Conservation (phyloP, 2,888 invertebrate genomes). For the Aplocera efformata region DNA sequence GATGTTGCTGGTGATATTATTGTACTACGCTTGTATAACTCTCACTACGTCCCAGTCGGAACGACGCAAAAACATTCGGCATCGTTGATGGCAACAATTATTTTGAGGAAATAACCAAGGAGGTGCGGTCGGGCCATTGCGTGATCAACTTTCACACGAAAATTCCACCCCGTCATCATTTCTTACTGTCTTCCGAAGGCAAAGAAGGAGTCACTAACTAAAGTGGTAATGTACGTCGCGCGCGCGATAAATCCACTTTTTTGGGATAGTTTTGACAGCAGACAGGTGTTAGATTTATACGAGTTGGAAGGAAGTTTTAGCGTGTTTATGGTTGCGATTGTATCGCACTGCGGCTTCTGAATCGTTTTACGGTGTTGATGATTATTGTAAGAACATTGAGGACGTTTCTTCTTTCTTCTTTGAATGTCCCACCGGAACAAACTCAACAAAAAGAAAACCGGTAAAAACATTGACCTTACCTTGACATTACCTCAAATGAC, state of each 20-base stretch:
- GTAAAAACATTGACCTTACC: too few relatives aligned
- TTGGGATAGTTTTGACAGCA: conserved; percentile 46
- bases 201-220: conserved; percentile 27
- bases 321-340: conserved; percentile 53
- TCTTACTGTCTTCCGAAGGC: conserved; percentile 29
- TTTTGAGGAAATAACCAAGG: conserved; percentile 55
- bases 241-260: conserved; percentile 29
- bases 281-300: conserved; percentile 69
- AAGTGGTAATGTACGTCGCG: conserved; percentile 41
- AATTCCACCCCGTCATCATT: conserved; percentile 31
- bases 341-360: conserved; percentile 37
- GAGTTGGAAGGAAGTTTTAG: conserved; percentile 43
- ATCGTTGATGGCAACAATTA: conserved; percentile 60
- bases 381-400: conserved; percentile 48
- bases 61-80: conserved; percentile 34
- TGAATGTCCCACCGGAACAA: too few relatives aligned
- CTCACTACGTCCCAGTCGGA: background rate
- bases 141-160: conserved; percentile 37
- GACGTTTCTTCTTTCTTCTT: too few relatives aligned
- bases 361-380: conserved; percentile 47
- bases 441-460: too few relatives aligned
- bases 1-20: too few relatives aligned
- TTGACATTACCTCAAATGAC: too few relatives aligned
- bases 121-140: conserved; percentile 39
- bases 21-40: too few relatives aligned